Conservation (phyloP, 2,113 vertebrate genomes). For the Notechis scutatus region DNA sequence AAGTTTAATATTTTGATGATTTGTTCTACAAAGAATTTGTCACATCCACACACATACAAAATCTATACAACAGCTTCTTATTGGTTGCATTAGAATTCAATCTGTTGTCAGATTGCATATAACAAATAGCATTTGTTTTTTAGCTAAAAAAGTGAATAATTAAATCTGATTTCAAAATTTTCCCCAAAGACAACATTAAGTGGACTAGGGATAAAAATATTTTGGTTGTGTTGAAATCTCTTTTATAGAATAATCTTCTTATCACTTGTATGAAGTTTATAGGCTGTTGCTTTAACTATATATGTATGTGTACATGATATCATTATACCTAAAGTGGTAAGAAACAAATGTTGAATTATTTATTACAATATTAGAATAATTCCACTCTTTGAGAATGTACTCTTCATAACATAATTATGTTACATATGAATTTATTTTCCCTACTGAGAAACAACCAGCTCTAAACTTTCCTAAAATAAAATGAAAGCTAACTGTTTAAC, state of each 20-base stretch:
- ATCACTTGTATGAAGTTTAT: not conserved
- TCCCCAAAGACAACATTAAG: not conserved
- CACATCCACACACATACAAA: not conserved
- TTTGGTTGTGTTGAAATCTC: not conserved
- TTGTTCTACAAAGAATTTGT: not conserved
- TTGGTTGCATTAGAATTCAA: not conserved
- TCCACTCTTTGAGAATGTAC: not conserved
- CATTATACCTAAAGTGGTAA: not conserved
- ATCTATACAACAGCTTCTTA: not conserved
- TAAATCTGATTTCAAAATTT: not conserved
- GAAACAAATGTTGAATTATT: not conserved
- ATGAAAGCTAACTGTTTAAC: not conserved
- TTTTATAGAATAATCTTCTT: not conserved
- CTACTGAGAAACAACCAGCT: not conserved
- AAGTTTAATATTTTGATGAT: not conserved
- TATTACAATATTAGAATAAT: not conserved
- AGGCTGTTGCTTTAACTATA: not conserved
- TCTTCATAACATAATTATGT: not conserved
- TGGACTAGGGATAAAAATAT: not conserved
- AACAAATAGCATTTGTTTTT: not conserved
- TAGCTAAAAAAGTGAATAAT: not conserved
- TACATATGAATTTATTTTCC: not conserved
- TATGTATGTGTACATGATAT: not conserved
- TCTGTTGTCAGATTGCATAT: not conserved
- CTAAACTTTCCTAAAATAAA: slow-evolving; percentile 2